A percentile compares a stretch with the other conserved stretches of the same genome.
phyloP scores from a whole-genome alignment of 2,113 vertebrate species.

The Anhinga anhinga region DNA sequence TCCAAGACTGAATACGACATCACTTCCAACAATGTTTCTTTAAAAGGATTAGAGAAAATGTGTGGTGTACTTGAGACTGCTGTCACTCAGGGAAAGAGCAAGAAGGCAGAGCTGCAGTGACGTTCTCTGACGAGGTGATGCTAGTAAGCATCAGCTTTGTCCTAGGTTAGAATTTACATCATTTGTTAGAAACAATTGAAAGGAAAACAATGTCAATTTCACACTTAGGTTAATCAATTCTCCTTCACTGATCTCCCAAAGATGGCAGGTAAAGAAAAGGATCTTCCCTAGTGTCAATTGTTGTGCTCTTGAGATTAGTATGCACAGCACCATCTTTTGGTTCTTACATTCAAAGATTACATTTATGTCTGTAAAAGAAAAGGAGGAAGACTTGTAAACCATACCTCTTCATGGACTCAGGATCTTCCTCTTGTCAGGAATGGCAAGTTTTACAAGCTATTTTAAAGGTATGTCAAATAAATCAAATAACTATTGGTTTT shows the following conservation, averaged over 20 bases:
- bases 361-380: neutral
- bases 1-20: neutral
- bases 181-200: neutral
- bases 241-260: neutral
- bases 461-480: neutral
- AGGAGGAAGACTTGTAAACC: neutral
- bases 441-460: neutral
- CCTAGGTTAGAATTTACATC: neutral
- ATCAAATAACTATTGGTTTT: neutral
- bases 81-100: neutral
- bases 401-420: neutral
- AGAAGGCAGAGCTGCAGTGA: neutral
- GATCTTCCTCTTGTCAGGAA: neutral
- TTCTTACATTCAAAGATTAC: neutral
- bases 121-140: accelerated
- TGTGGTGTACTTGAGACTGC: neutral
- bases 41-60: neutral
- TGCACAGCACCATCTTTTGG: neutral
- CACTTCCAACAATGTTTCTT: neutral
- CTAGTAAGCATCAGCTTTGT: neutral
- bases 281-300: neutral
- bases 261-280: neutral
- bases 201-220: neutral
- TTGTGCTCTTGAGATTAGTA: neutral
- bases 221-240: neutral